Base-by-base conservation (phyloP, 1,140 invertebrate genomes). In the Brachionus paranguensis region DNA sequence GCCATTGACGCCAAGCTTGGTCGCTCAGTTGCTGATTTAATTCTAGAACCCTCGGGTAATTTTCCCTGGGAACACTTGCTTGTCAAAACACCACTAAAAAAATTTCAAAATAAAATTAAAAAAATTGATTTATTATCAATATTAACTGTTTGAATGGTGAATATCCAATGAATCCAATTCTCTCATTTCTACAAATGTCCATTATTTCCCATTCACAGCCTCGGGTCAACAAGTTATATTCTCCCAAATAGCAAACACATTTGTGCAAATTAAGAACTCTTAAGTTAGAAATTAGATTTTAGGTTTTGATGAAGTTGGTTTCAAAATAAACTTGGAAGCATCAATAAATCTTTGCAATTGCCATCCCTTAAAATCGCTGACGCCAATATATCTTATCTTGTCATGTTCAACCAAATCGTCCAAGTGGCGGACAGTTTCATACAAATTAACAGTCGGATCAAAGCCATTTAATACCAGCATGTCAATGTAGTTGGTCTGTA, bases 351-450 rank as follows among this genome's bases (percentile, higher is more conserved):
- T 86, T 84, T 88, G 87, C 24, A 87, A 12, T 78, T 87, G 86
- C 86, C 86, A 87, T 12, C 87, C 87, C 72, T 79, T 83, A 4
- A 88, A 78, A 84, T 88, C 87, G 53, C 86, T 85, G 11, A 85
- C 86, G n/a, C 87, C 87, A 33, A 87, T 47, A 65, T 88, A 87
- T 37, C 86, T 83, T 5, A 87, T 84, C 68, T 87, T 88, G 8
- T 86, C 87, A 81, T 84, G 84, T 27, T 85, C 64, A 5, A 87
- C 85, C 14, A 88, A 68, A 85, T 88, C 87, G 78, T 86, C 84
- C 17, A 88, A 84, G 3, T 86, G 83, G 8, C 85, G 10, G 10
- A 87, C 53, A 3, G 86, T 87, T 68, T 87, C 86, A 41, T 87
- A 86, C 27, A 87, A 81, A 10, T 86, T 86, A 10, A 85, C 85